Evolutionary conservation across 2,113 vertebrate species (phyloP), one percentile per base, ranked within the genome.

Genomic region (Tiliqua scincoides): DNA sequence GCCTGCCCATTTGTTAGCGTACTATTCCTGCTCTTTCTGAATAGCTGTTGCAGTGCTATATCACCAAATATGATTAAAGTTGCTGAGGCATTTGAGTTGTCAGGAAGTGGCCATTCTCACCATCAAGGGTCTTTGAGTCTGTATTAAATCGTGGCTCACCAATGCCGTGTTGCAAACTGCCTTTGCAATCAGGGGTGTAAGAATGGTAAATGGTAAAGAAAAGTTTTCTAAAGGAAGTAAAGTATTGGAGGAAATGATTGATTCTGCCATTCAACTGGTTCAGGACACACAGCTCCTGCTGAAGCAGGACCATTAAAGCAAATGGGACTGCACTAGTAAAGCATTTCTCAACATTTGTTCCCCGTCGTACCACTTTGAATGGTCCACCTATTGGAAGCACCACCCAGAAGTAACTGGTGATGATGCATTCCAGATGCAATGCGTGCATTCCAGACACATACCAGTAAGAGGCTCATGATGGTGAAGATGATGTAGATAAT

Each of bases 101-200:
- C 37, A 79, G 18, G 43, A 12, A 57, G 32, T 35, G 57, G 54
- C 2, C 4, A 32, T 72, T 62, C 57, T 52, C 68, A 79, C 4
- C 2, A 70, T 43, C 27, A 1, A 48, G 21, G 35, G 23, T 48
- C 70, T n/a, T 20, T 12, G 11, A 6, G 35, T 73, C 35, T 63
- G 0, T 4, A 80, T 90, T 86, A 90, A 87, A 70, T 3, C 11
- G 59, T 85, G 70, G 27, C 71, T 40, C 86, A 62, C 23, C 48
- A 67, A 84, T 79, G 14, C 82, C 3, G 1, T 78, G 18, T 3
- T 85, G 40, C 48, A 61, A 0, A 62, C 9, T 73, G 2, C 4
- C 2, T 17, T 79, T 91, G 61, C 30, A 74, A 85, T 86, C 30
- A 73, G 67, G 70, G 4, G 0, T 7, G 1, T 10, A 77, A 8